Conservation (phyloP, 2,888 invertebrate genomes). For the Hirudinaria manillensis region DNA sequence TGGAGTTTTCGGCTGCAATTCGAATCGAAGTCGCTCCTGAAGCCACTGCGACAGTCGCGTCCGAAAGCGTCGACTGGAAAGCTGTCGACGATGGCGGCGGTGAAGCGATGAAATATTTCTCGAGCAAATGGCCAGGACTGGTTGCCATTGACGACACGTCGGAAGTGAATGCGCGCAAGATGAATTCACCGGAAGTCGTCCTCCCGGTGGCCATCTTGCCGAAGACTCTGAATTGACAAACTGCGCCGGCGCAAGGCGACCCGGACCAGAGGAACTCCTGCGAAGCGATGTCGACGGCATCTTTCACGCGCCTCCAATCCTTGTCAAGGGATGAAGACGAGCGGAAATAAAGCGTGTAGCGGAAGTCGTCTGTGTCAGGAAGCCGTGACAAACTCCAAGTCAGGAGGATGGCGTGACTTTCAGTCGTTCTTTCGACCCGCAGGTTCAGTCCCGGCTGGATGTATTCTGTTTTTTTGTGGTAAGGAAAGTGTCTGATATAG, state of each 20-base stretch:
- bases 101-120: no score
- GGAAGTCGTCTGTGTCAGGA: background rate
- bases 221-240: slow-evolving; percentile 14
- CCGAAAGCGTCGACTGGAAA: background rate
- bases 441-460: background rate
- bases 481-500: background rate
- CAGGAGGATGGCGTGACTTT: slow-evolving; percentile 6
- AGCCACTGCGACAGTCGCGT: background rate
- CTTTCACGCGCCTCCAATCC: no score
- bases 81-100: background rate
- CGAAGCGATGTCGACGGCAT: background rate
- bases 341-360: background rate
- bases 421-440: background rate
- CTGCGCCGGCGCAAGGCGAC: background rate
- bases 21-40: background rate
- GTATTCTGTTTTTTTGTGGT: background rate
- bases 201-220: slow-evolving; percentile 8
- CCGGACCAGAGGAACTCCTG: background rate
- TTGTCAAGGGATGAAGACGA: no score
- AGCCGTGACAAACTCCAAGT: background rate
- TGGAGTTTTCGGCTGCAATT: background rate
- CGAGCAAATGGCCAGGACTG: no score
- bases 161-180: slow-evolving; percentile 1
- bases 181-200: background rate
- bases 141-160: background rate